Evolutionary conservation across 2,797 vertebrate species (phyloP).

Genomic region (Sebastolobus alascanus): DNA sequence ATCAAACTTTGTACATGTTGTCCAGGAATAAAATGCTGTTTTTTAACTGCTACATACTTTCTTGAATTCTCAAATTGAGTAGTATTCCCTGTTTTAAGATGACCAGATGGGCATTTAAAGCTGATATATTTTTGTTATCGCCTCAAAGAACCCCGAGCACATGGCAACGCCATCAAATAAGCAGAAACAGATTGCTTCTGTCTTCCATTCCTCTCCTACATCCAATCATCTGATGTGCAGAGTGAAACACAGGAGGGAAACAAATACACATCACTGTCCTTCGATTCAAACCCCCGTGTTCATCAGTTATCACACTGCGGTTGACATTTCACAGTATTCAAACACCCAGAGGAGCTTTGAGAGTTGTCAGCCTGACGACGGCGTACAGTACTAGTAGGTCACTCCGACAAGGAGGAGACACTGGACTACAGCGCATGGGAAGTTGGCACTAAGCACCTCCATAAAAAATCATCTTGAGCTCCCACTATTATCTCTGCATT

Average conservation of each 20-base stretch:
- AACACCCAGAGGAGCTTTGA: conserved; percentile 24
- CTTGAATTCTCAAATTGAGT: conserved; percentile 51
- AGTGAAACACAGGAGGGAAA: conserved; percentile 5
- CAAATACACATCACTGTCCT: conserved; percentile 18
- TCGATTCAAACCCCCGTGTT: conserved; percentile 11
- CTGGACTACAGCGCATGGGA: conserved; percentile 47
- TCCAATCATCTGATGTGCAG: conserved; percentile 28
- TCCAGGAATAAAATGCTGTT: conserved; percentile 20
- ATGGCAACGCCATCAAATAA: conserved; percentile 62
- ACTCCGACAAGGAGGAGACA: conserved; percentile 23
- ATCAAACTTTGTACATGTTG: not conserved
- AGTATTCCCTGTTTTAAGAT: conserved; percentile 41
- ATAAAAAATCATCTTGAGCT: conserved; percentile 64
- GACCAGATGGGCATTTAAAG: conserved; percentile 72
- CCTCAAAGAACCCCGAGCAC: conserved; percentile 63
- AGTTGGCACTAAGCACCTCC: conserved; percentile 60
- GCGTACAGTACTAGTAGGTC: conserved; percentile 3
- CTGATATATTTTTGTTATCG: conserved; percentile 64
- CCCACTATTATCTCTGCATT: conserved; percentile 73
- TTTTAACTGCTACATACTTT: conserved; percentile 31
- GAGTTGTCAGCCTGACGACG: not conserved
- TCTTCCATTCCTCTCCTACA: conserved; percentile 30
- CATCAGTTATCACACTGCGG: conserved; percentile 9
- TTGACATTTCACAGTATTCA: conserved; percentile 35
- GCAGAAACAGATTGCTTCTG: conserved; percentile 57